A percentile compares a stretch with the other conserved stretches of the same genome.
Conservation (phyloP, 2,113 vertebrate species). For the Steatornis caripensis region DNA sequence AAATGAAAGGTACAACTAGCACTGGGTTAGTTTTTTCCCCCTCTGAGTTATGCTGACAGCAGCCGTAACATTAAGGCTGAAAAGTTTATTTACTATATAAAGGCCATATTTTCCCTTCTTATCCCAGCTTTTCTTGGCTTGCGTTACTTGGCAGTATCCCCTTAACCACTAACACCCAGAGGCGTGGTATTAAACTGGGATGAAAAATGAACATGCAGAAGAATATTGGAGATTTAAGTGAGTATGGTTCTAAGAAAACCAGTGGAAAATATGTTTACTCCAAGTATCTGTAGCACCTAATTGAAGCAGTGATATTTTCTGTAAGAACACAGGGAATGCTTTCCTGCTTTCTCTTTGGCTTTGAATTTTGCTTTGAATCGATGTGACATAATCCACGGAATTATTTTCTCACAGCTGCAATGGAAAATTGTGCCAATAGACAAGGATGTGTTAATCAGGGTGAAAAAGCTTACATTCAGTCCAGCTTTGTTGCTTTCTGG, state of each 20-base stretch:
- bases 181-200: slow-evolving; percentile 48
- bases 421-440: slow-evolving; percentile 60
- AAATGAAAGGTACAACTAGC: slow-evolving; percentile 7
- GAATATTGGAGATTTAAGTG: slow-evolving; percentile 55
- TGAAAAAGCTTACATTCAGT: slow-evolving; percentile 33
- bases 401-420: slow-evolving; percentile 46
- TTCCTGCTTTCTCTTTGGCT: slow-evolving; percentile 52
- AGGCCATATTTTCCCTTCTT: slow-evolving; percentile 25
- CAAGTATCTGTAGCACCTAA: slow-evolving; percentile 38
- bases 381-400: slow-evolving; percentile 43
- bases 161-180: slow-evolving; percentile 46
- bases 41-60: not conserved
- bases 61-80: not conserved
- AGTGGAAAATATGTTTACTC: slow-evolving; percentile 44
- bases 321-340: slow-evolving; percentile 16
- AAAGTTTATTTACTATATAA: slow-evolving; percentile 43
- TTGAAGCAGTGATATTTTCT: slow-evolving; percentile 13
- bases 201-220: slow-evolving; percentile 48
- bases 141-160: slow-evolving; percentile 47
- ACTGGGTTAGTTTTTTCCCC: not conserved
- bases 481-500: slow-evolving; percentile 36
- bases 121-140: slow-evolving; percentile 57
- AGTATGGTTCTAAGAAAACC: slow-evolving; percentile 41
- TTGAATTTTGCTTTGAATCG: slow-evolving; percentile 51
- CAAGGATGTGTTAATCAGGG: not conserved